Percentiles rank a stretch among this genome's conserved stretches.
Evolutionary conservation across 2,797 vertebrate genomes (phyloP).

Genomic region (Sebastiscus albofasciatus): DNA sequence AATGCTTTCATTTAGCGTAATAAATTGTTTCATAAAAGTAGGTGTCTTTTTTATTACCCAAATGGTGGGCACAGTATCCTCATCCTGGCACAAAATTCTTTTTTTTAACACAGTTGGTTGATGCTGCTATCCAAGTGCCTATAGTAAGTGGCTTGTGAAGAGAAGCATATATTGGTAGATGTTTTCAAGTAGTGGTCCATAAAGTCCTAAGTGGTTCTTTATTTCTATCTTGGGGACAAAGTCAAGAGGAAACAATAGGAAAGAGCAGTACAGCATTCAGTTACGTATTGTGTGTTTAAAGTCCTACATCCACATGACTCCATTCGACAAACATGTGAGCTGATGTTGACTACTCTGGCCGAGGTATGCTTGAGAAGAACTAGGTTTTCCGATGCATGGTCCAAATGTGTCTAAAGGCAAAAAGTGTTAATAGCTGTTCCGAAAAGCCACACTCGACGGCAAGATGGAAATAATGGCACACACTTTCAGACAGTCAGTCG

Average conservation of each 20-base stretch:
- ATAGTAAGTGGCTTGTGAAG: neutral
- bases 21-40: slow-evolving; percentile 3
- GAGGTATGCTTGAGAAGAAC: neutral
- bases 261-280: neutral
- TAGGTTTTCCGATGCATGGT: neutral
- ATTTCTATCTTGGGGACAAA: neutral
- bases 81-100: slow-evolving; percentile 34
- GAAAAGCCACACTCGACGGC: neutral
- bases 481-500: too few species aligned
- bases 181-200: neutral
- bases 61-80: slow-evolving; percentile 33
- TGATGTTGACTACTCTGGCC: neutral
- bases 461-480: neutral
- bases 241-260: neutral
- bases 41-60: slow-evolving; percentile 39
- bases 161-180: neutral
- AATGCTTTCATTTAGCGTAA: neutral
- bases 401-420: neutral
- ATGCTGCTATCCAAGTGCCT: slow-evolving; percentile 19
- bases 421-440: neutral
- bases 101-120: slow-evolving; percentile 37
- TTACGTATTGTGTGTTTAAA: neutral
- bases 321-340: neutral
- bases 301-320: neutral
- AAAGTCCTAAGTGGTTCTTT: neutral